These are phyloP conservation scores for Glossophaga mutica DNA, from an alignment of 2,797 vertebrate species.

Conservation along the genomic window DNA sequence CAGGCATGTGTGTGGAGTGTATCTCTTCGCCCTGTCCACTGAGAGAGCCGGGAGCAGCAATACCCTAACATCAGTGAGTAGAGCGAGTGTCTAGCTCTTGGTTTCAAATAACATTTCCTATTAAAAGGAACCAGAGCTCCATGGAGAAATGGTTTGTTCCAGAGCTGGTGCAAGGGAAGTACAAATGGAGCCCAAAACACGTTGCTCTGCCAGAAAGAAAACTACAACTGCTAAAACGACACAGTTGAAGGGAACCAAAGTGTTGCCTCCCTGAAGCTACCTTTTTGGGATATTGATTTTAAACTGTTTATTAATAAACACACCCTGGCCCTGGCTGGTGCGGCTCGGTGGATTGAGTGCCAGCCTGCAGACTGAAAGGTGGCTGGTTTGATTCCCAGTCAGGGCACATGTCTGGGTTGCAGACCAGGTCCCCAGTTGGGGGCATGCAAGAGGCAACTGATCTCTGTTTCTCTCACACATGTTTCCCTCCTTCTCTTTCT, in stretches of 20 bases:
- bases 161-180: not conserved
- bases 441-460: no score
- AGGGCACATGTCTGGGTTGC: no score
- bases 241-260: not conserved
- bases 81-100: not conserved
- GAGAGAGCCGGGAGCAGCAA: not conserved
- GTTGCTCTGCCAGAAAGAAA: not conserved
- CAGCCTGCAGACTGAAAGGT: no score
- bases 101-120: not conserved
- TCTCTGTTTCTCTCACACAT: no score
- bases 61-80: not conserved
- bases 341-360: no score
- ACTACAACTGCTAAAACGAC: not conserved
- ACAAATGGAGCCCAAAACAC: not conserved
- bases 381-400: no score
- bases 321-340: no score
- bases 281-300: not conserved
- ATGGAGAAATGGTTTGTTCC: not conserved
- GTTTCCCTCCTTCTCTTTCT: no score
- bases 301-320: not conserved
- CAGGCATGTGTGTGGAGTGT: not conserved
- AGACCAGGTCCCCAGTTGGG: no score
- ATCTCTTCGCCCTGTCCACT: not conserved
- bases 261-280: not conserved
- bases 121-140: not conserved